These are phyloP conservation scores for Melanotaenia boesemani DNA, from an alignment of 2,797 vertebrate genomes.

Conservation along the genomic window DNA sequence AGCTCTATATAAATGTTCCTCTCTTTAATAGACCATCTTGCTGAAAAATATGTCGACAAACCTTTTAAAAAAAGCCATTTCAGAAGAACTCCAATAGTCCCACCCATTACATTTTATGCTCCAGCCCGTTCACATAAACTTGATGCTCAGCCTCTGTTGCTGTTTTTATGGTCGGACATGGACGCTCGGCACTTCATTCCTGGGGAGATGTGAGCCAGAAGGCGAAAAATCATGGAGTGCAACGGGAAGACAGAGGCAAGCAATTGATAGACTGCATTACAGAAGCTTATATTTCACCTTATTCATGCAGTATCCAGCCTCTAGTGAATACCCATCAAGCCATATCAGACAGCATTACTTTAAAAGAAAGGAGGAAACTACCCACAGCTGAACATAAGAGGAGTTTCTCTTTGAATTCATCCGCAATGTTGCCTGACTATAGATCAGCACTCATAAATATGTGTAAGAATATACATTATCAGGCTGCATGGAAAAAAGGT, in stretches of 20 bases:
- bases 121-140: slow-evolving; percentile 80
- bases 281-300: slow-evolving; percentile 81
- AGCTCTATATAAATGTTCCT: slow-evolving; percentile 74
- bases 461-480: slow-evolving; percentile 76
- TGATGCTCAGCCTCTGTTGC: slow-evolving; percentile 76
- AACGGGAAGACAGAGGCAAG: slow-evolving; percentile 59
- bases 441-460: slow-evolving; percentile 78
- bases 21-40: slow-evolving; percentile 76
- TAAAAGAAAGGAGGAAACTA: slow-evolving; percentile 70
- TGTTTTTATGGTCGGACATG: slow-evolving; percentile 79
- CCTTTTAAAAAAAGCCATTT: slow-evolving; percentile 78
- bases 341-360: slow-evolving; percentile 67
- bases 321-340: slow-evolving; percentile 68
- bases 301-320: slow-evolving; percentile 71
- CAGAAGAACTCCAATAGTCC: slow-evolving; percentile 72
- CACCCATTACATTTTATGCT: slow-evolving; percentile 83
- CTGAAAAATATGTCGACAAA: slow-evolving; percentile 77
- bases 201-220: slow-evolving; percentile 72
- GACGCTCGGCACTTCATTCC: slow-evolving; percentile 77
- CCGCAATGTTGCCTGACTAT: slow-evolving; percentile 53
- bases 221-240: slow-evolving; percentile 72
- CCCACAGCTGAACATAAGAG: slow-evolving; percentile 59
- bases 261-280: slow-evolving; percentile 80
- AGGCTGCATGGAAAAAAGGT: slow-evolving; percentile 68
- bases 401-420: slow-evolving; percentile 44